Evolutionary conservation across 2,797 vertebrate species (phyloP), one percentile per base, ranked within the genome.

Genomic region (Sternotherus odoratus): DNA sequence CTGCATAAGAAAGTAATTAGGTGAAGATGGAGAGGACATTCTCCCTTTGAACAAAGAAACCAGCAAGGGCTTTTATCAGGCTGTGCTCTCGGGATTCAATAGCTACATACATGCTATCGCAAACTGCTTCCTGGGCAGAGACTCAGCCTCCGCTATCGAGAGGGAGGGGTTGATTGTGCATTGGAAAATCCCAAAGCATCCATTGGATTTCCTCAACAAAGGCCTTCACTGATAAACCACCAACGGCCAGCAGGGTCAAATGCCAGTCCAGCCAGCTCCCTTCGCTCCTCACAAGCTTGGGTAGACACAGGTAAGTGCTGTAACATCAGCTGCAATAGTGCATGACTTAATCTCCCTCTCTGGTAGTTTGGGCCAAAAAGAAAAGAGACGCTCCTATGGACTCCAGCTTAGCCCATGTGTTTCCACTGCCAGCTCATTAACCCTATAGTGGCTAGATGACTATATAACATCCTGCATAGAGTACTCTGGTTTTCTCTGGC

Each of bases 1-100:
- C 96, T 97, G 92, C 96, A 97, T 94, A 89, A 97, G 96, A 96
- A 98, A 98, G 87, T 87, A 97, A 96, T 97, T 97, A 97, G 93
- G 77, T 94, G 90, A 96, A 89, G 91, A 95, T 86, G 83, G 86
- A 95, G 95, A 95, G 82, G 94, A 95, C 94, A 92, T 97, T 96
- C 85, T 77, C 94, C 77, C 79, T 90, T 79, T 95, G 94, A 97
- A 96, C 85, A 95, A 94, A 96, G 92, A 90, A 95, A 90, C 1
- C 26, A 95, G 75, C 77, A 66, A 56, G 0, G 33, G 77, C 53
- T 96, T 87, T 95, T 96, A 93, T 74, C 6, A 8, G 78, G 80
- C 85, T 87, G 46, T 46, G 26, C 39, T 96, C 13, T n/a, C 6
- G 0, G 87, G 43, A 57, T 90, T n/a, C 81, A 80, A 60, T 54